Evolutionary conservation across 1,140 invertebrate species (phyloP).

Genomic region (Yoshiicerus persimilis): DNA sequence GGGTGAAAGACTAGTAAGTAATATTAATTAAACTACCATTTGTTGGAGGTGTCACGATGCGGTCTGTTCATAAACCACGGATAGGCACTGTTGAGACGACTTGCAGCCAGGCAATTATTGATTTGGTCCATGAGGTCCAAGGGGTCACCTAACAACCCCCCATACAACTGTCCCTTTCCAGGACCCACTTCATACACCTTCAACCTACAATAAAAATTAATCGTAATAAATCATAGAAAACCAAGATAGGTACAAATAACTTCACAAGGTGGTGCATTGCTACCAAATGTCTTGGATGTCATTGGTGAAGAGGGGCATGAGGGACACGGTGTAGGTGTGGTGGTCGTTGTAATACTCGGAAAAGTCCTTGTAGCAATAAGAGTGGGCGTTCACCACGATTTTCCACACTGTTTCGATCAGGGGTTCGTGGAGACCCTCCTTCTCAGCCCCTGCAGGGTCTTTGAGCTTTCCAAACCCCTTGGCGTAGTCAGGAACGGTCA

Average conservation of each 20-base stretch:
- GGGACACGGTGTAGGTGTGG: slow-evolving; percentile 36
- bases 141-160: background rate
- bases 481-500: slow-evolving; percentile 22
- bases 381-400: slow-evolving; percentile 32
- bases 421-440: slow-evolving; percentile 21
- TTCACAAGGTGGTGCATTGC: too few relatives aligned
- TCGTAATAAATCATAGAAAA: background rate
- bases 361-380: slow-evolving; percentile 40
- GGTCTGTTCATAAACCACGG: slow-evolving; percentile 42
- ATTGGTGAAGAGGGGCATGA: slow-evolving; percentile 38
- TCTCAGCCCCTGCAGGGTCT: background rate
- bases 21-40: too few relatives aligned
- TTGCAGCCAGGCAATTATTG: background rate
- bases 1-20: too few relatives aligned
- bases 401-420: slow-evolving; percentile 44
- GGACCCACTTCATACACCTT: background rate
- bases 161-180: background rate
- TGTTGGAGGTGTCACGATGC: slow-evolving; percentile 11
- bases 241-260: background rate
- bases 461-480: background rate
- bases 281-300: slow-evolving; percentile 41
- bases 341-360: slow-evolving; percentile 43
- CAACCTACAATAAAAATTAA: background rate
- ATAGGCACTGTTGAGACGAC: background rate
- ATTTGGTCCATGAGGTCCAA: background rate